A percentile compares a stretch with the other conserved stretches of the same genome.
phyloP scores from a whole-genome alignment of 2,797 vertebrate genomes.

The Sebastes steindachneri region DNA sequence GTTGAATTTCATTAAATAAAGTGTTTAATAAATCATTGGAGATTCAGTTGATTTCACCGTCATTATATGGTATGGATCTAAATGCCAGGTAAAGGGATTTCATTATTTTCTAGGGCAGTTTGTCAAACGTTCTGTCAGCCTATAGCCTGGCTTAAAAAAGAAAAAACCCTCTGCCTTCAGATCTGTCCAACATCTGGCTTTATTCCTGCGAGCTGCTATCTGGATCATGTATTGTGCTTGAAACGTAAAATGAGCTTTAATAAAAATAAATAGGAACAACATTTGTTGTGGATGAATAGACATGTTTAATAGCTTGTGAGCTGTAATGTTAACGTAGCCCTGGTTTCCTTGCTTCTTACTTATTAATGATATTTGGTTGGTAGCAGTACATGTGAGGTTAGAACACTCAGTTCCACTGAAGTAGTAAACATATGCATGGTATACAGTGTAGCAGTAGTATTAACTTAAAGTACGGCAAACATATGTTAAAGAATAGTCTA shows the following conservation, averaged over 20 bases:
- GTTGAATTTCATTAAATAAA: conserved; percentile 7
- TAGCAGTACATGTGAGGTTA: neutral
- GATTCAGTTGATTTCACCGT: conserved; percentile 27
- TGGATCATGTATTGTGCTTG: neutral
- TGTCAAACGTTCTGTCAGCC: conserved; percentile 25
- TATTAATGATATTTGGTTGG: conserved; percentile 9
- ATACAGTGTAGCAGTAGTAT: neutral
- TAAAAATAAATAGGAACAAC: neutral
- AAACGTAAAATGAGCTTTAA: neutral
- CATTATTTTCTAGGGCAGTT: neutral
- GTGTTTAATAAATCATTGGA: conserved; percentile 15
- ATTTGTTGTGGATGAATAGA: neutral
- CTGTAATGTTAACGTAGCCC: neutral
- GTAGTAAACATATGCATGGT: neutral
- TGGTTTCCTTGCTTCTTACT: neutral
- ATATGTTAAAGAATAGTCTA: neutral
- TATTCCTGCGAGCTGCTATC: neutral
- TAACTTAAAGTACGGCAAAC: conserved; percentile 1
- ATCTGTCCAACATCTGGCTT: neutral
- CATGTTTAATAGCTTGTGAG: neutral
- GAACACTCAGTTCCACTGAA: conserved; percentile 2
- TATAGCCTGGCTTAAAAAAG: neutral
- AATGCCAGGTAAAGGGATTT: conserved; percentile 14
- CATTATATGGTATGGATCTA: conserved; percentile 11
- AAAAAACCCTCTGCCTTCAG: neutral